Evolutionary conservation across 2,888 invertebrate species (phyloP).

Genomic region (Hesperia comma): DNA sequence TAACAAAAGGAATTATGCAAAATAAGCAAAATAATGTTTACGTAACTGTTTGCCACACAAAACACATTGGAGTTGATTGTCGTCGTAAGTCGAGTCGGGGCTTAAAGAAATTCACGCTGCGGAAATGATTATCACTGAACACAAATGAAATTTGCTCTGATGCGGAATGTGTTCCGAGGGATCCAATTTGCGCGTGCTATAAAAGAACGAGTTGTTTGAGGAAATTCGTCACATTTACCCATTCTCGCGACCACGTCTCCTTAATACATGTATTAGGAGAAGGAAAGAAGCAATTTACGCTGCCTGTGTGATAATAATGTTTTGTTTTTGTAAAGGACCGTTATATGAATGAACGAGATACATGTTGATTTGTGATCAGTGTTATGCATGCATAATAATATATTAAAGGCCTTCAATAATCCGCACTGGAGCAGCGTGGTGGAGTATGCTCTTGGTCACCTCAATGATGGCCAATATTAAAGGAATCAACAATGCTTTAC

Average conservation of each 20-base stretch:
- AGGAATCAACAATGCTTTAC: too few relatives aligned
- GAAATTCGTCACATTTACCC: conserved; percentile 37
- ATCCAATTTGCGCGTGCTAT: conserved; percentile 70
- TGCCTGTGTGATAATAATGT: neutral
- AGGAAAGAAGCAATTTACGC: neutral
- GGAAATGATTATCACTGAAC: conserved; percentile 43
- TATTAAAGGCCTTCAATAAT: too few relatives aligned
- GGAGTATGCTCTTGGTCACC: too few relatives aligned
- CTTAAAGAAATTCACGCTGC: conserved; percentile 26
- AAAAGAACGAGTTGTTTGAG: conserved; percentile 56
- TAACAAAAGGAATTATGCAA: neutral
- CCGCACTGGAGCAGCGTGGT: too few relatives aligned
- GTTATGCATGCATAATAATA: too few relatives aligned
- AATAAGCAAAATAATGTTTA: neutral
- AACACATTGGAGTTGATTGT: conserved; percentile 10
- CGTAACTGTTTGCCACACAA: neutral
- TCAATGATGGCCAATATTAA: too few relatives aligned
- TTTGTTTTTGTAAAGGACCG: neutral
- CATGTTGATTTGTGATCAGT: too few relatives aligned
- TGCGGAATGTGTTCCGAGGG: conserved; percentile 41
- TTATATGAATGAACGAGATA: too few relatives aligned
- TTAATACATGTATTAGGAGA: neutral
- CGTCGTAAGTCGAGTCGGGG: conserved; percentile 18
- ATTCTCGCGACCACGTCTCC: neutral
- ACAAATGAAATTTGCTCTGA: conserved; percentile 56